A percentile compares a stretch with the other conserved stretches of the same genome.
These are phyloP conservation scores for Chondrosia reniformis DNA, from an alignment of 37 sponge, comb jelly and placozoan genomes.

Conservation along the genomic window DNA sequence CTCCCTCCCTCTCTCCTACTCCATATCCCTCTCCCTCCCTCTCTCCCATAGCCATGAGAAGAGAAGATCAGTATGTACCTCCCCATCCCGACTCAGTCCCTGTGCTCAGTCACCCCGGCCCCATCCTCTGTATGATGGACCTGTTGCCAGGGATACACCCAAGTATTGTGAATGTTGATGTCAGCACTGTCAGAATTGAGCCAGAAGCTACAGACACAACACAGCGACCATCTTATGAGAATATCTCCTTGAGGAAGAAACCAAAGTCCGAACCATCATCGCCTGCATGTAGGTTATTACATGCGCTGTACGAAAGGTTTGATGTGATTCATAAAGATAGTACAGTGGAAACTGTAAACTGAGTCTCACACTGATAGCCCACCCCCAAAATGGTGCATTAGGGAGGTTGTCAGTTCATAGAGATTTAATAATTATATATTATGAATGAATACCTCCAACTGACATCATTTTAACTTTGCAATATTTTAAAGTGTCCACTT, in stretches of 20 bases:
- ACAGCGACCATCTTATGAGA: background rate
- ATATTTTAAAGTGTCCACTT: too few relatives aligned
- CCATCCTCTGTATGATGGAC: slow-evolving; percentile 73
- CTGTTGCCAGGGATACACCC: slow-evolving; percentile 64
- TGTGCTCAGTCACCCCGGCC: slow-evolving; percentile 62
- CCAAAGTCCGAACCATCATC: too few relatives aligned
- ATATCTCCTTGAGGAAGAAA: background rate
- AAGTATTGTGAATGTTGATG: background rate
- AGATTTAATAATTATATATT: too few relatives aligned
- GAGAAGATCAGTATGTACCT: background rate
- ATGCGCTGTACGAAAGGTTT: too few relatives aligned
- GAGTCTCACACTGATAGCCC: too few relatives aligned
- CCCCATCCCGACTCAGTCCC: background rate
- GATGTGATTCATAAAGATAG: too few relatives aligned
- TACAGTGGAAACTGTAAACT: too few relatives aligned
- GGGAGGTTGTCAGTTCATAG: too few relatives aligned
- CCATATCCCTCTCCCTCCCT: background rate
- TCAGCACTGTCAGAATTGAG: background rate
- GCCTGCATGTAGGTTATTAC: too few relatives aligned
- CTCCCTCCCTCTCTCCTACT: background rate
- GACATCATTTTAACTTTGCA: too few relatives aligned
- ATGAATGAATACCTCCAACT: too few relatives aligned
- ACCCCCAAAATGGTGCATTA: too few relatives aligned
- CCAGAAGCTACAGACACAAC: background rate
- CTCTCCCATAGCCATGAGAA: background rate